Percentiles rank a stretch among this genome's conserved stretches.
Conservation (phyloP, 1,140 invertebrate genomes). For the Cydia amplana region DNA sequence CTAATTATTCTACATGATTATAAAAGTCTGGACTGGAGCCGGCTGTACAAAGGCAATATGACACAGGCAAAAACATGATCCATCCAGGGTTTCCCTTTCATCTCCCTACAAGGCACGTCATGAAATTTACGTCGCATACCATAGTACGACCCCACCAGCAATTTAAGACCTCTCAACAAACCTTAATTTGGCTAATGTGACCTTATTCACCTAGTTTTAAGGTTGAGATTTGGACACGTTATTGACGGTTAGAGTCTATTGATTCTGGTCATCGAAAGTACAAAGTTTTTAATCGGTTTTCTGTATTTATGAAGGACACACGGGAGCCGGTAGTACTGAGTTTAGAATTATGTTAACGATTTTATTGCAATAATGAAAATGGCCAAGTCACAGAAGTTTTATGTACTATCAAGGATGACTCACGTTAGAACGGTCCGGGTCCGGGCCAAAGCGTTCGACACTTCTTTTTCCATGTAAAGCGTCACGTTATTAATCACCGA, state of each 20-base stretch:
- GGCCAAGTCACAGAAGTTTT: no score
- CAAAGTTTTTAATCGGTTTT: constrained; percentile 50
- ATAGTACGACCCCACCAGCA: constrained; percentile 52
- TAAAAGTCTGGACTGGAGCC: not conserved
- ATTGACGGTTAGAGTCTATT: constrained; percentile 2
- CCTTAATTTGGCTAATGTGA: constrained; percentile 5
- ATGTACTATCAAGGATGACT: no score
- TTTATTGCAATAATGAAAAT: not conserved
- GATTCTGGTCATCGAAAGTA: constrained; percentile 44
- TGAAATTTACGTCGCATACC: constrained; percentile 64
- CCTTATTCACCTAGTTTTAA: constrained; percentile 26
- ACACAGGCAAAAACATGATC: not conserved
- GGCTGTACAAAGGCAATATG: not conserved
- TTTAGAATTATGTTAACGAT: not conserved
- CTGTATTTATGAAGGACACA: constrained; percentile 30
- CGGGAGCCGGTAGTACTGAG: not conserved
- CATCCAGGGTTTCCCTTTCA: constrained; percentile 56
- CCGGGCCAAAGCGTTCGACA: no score
- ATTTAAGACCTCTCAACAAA: constrained; percentile 18
- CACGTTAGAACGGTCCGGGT: no score
- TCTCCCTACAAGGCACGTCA: constrained; percentile 51
- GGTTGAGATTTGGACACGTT: not conserved
- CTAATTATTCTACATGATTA: no score
- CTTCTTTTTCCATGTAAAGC: no score
- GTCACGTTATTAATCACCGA: no score